Conservation (phyloP, 2,113 vertebrate species). For the Zeus faber region DNA sequence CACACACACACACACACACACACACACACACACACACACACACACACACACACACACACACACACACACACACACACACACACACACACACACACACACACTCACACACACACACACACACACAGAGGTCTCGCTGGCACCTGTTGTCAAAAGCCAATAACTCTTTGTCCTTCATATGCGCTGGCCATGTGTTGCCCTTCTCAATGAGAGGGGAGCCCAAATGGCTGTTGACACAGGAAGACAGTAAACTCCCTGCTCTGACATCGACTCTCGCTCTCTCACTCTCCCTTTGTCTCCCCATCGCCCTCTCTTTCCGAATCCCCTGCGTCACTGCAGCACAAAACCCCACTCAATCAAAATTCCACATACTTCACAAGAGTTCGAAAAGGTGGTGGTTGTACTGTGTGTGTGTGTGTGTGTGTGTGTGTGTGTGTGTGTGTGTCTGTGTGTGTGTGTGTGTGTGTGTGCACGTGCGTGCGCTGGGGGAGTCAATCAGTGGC, state of each 20-base stretch:
- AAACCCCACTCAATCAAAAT: constrained; percentile 40
- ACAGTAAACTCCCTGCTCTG: constrained; percentile 46
- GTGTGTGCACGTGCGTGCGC: constrained; percentile 17
- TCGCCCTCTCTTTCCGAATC: constrained; percentile 6
- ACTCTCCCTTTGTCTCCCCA: constrained; percentile 7
- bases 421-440: neutral
- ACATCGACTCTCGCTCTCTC: constrained; percentile 24
- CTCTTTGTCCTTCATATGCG: constrained; percentile 55
- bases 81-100: constrained; percentile 4
- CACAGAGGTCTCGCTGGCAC: constrained; percentile 56
- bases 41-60: constrained; percentile 27
- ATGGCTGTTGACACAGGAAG: constrained; percentile 52
- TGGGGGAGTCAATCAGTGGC: constrained; percentile 42
- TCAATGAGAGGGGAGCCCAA: constrained; percentile 45
- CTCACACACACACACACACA: constrained; percentile 24
- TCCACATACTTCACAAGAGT: constrained; percentile 16
- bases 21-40: neutral
- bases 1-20: neutral
- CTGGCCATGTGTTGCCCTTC: constrained; percentile 64
- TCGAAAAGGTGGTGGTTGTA: neutral
- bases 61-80: constrained; percentile 29
- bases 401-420: neutral
- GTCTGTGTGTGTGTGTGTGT: neutral
- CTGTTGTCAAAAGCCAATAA: constrained; percentile 68
- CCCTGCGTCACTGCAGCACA: constrained; percentile 19